Base-by-base conservation (phyloP, 2,888 invertebrate species). In the Thymelicus acteon region DNA sequence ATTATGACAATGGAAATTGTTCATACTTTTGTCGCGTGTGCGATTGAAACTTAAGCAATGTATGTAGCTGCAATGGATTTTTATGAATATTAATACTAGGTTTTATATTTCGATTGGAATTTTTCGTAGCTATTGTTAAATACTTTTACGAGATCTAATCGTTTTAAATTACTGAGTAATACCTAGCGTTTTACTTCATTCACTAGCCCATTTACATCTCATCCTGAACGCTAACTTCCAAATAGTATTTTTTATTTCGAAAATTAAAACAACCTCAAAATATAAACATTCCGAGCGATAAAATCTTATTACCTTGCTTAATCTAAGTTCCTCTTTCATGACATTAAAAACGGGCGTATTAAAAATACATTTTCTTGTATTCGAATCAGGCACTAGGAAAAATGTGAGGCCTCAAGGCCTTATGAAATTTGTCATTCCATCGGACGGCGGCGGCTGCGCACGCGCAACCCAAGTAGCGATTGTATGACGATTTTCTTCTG, bases 371-470 rank as follows among this genome's bases (percentile, higher is more conserved):
- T 80, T 78, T 78, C 77, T 79, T 71, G 83, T 86, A 92, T 92
- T 91, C 85, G 78, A 86, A 85, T 81, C 92, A 92, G 91, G 89
- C 89, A 86, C 88, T 86, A 92, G 92, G 92, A 92, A 92, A 92
- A 93, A 87, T 86, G 81, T 82, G 78, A 77, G 77, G 75, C 74
- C 78, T 87, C 92, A 93, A 93, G 93, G 92, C 78, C 85, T 77
- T 80, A 91, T 89, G 92, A 93, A 93, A 91, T 92, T 93, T 92
- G 87, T 90, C 90, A 92, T 92, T 92, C 92, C 87, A 83, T 76
- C 77, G 81, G 83, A 78, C 79, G 77, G 70, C 79, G 79, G 74
- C 76, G 77, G 76, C 72, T 81, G 82, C 87, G 85, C 79, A 79
- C 73, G 83, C 87, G 89, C 87, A 86, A 82, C 79, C 83, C 82